A percentile compares a stretch with the other conserved stretches of the same genome.
These are phyloP conservation scores for Iphiclides podalirius DNA, from an alignment of 2,888 invertebrate genomes.

Conservation along the genomic window DNA sequence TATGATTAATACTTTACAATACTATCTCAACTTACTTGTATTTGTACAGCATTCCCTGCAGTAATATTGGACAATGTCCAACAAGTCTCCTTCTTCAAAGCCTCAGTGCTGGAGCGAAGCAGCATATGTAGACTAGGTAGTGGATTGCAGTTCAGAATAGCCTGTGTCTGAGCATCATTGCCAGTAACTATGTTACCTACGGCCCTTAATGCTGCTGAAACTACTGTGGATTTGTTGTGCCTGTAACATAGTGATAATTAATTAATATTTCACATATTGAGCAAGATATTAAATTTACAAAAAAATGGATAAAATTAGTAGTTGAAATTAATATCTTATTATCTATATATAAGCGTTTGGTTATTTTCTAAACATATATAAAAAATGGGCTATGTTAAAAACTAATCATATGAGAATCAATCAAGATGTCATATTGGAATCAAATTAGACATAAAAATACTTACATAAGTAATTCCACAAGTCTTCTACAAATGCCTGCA, in stretches of 20 bases:
- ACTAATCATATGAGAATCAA: no score
- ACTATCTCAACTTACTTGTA: slow-evolving; percentile 79
- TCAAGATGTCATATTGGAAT: no score
- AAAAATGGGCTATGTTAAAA: no score
- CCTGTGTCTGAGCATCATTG: slow-evolving; percentile 97
- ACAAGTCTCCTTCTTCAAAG: slow-evolving; percentile 96
- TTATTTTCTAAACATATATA: no score
- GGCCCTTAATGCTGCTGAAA: slow-evolving; percentile 95
- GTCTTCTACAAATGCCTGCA: slow-evolving; percentile 93
- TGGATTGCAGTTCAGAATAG: slow-evolving; percentile 94
- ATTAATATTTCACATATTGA: no score
- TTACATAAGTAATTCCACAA: slow-evolving; percentile 81
- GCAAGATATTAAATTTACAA: no score
- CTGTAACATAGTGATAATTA: slow-evolving; percentile 57
- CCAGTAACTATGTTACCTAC: slow-evolving; percentile 99
- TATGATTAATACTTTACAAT: no score
- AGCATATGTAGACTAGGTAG: slow-evolving; percentile 87
- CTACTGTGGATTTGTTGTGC: slow-evolving; percentile 90
- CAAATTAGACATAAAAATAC: no score
- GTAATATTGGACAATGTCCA: slow-evolving; percentile 99
- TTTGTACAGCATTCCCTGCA: slow-evolving; percentile 95
- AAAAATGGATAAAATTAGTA: no score
- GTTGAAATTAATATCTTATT: no score
- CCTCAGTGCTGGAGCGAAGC: slow-evolving; percentile 89
- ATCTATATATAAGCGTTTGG: no score